Conservation (phyloP, 2,113 vertebrate species). For the Gymnobelideus leadbeateri region DNA sequence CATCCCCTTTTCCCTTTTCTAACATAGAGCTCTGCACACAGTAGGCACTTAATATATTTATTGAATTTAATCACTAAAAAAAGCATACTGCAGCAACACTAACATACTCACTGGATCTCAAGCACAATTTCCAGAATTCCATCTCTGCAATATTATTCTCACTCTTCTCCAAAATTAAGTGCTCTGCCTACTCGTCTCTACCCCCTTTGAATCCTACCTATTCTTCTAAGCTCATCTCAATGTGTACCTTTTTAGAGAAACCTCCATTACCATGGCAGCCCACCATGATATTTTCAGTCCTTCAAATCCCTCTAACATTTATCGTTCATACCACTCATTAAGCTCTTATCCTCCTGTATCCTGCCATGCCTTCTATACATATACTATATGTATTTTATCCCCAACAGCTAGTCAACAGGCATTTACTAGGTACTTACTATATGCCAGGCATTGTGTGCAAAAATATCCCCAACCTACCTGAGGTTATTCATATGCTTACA, state of each 20-base stretch:
- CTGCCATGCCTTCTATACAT: neutral
- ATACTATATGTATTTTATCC: neutral
- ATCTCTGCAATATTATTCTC: neutral
- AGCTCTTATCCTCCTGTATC: neutral
- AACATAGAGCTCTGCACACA: neutral
- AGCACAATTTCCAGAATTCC: neutral
- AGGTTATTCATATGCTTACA: neutral
- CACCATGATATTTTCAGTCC: neutral
- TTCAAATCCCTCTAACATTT: neutral
- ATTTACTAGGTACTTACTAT: neutral
- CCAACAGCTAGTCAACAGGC: neutral
- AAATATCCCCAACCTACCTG: neutral
- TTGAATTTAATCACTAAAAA: neutral
- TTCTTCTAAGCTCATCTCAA: neutral
- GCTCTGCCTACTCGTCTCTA: neutral
- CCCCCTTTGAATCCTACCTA: neutral
- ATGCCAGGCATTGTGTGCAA: neutral
- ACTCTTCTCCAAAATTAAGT: neutral
- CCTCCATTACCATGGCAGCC: neutral
- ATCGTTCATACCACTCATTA: neutral
- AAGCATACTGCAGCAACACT: neutral
- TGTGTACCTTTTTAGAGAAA: neutral
- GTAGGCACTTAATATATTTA: neutral
- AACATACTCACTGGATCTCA: neutral
- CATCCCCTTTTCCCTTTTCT: neutral